Percentiles rank a stretch among this genome's conserved stretches.
These are phyloP conservation scores for Leucosticte australis DNA, from an alignment of 2,113 vertebrate genomes.

Conservation along the genomic window DNA sequence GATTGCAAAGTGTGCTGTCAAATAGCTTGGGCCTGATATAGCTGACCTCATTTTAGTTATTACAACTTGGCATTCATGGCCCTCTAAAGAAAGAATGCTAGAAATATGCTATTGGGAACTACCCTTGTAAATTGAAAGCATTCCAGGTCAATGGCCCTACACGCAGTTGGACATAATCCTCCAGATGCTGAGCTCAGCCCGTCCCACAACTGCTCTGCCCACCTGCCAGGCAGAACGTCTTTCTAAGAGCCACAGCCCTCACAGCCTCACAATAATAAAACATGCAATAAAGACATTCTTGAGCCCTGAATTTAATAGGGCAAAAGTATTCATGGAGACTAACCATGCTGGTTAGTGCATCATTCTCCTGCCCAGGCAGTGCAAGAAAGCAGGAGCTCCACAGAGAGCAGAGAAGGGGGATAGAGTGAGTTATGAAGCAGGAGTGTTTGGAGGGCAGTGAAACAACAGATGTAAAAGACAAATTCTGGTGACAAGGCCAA, in stretches of 20 bases:
- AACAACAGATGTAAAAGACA: background rate
- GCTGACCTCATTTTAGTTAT: constrained; percentile 23
- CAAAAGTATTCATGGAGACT: background rate
- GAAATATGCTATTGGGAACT: background rate
- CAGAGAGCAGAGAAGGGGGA: background rate
- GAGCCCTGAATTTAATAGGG: background rate
- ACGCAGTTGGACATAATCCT: background rate
- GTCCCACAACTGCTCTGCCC: background rate
- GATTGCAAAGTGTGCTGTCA: background rate
- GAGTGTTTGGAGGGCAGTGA: background rate
- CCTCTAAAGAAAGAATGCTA: constrained; percentile 17
- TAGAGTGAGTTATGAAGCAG: background rate
- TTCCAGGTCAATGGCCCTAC: background rate
- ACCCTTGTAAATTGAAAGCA: constrained; percentile 13
- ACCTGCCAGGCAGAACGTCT: background rate
- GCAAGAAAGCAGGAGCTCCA: background rate
- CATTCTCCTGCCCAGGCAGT: background rate
- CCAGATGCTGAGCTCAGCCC: background rate
- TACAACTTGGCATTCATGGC: constrained; percentile 5
- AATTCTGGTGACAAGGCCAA: background rate
- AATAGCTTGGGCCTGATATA: background rate
- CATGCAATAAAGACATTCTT: background rate
- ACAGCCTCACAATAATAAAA: background rate
- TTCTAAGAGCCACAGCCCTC: background rate
- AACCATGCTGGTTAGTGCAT: background rate